Base-by-base conservation (phyloP, 2,113 vertebrate genomes). In the Cnemophilus loriae region DNA sequence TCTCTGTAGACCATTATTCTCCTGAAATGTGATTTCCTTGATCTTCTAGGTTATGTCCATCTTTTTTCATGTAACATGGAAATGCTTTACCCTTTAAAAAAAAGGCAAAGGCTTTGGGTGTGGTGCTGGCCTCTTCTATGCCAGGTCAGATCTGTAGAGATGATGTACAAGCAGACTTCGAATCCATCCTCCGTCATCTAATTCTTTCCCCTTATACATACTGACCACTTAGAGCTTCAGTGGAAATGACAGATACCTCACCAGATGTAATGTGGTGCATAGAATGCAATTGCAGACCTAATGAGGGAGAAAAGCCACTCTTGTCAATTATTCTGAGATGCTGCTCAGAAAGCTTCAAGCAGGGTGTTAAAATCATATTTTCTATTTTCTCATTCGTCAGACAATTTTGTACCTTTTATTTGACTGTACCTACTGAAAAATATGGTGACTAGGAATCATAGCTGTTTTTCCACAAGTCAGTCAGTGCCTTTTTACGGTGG, bases 221-320 rank as follows among this genome's bases (percentile, higher is more conserved):
- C 35, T 87, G 90, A 84, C 88, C 83, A 63, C 60, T 86, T 89
- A 78, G 83, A 95, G 33, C 61, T 87, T 90, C 78, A 94, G 70
- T 53, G 74, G 94, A 95, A 95, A 95, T 93, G 91, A 96, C 97
- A 96, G 88, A 89, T 83, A 90, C 90, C 76, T 96, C 79, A 46
- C 84, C 27, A 8, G 81, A 79, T 93, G 91, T 95, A 94, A 96
- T 94, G 85, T 96, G 84, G 87, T 97, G 87, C 91, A 87, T 74
- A 83, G 93, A 94, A 96, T 93, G 89, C 95, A 96, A 97, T 97
- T 97, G 97, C 95, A 97, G 89, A 93, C 27, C 79, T 97, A 97
- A 98, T 96, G 95, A 76, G 86, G 88, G 79, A 97, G 96, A 97
- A 97, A 90, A 98, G 89, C 81, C 92, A 90, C 0, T 37, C 95